These are phyloP conservation scores for Spisula subtruncata DNA, from an alignment of 2,888 invertebrate genomes.

Conservation along the genomic window DNA sequence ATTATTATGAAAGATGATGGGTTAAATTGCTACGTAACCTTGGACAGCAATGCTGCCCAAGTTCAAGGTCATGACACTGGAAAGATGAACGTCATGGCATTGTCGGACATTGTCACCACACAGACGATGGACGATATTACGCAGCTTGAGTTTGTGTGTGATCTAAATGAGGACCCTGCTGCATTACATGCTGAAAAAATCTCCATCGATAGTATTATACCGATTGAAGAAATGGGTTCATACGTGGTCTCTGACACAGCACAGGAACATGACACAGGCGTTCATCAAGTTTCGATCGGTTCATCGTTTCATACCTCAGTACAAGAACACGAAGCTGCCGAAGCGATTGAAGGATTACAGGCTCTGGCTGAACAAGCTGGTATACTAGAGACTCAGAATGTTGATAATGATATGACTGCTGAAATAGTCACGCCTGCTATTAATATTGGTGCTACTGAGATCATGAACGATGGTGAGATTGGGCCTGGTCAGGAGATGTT, in stretches of 20 bases:
- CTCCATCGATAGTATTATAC: conserved; percentile 75
- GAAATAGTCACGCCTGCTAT: conserved; percentile 67
- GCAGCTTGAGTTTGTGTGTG: conserved; percentile 31
- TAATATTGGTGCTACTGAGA: conserved; percentile 52
- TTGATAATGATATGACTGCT: conserved; percentile 66
- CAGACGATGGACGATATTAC: conserved; percentile 57
- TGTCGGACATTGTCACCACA: conserved; percentile 76
- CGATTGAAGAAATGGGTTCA: conserved; percentile 79
- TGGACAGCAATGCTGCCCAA: conserved; percentile 66
- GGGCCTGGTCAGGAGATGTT: background rate
- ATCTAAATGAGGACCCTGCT: conserved; percentile 64
- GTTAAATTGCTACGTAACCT: conserved; percentile 78
- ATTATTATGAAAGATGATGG: conserved; percentile 83
- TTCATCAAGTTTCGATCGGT: conserved; percentile 19
- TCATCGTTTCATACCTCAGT: conserved; percentile 38
- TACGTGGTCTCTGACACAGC: conserved; percentile 47
- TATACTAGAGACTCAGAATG: conserved; percentile 68
- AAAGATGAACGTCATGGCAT: conserved; percentile 66
- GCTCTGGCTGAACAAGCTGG: conserved; percentile 83
- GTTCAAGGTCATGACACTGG: conserved; percentile 62
- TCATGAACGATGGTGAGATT: conserved; percentile 60
- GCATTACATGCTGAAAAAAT: conserved; percentile 56
- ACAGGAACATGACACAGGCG: conserved; percentile 37
- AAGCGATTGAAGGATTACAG: conserved; percentile 85
- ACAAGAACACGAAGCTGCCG: conserved; percentile 82